Evolutionary conservation across 2,888 invertebrate species (phyloP), one percentile per base, ranked within the genome.

Genomic region (Eilema sororculum): DNA sequence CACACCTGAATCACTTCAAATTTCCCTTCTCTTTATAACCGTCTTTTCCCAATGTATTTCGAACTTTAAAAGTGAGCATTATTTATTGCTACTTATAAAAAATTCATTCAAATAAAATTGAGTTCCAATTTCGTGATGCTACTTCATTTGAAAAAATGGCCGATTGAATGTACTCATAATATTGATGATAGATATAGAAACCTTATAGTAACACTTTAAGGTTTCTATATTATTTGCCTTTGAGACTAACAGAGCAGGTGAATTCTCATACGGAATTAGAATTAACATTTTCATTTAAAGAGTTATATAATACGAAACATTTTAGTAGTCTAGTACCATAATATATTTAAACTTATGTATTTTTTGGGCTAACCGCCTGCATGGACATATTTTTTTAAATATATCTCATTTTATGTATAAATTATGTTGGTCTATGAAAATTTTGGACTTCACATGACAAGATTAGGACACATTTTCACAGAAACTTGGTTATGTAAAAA

Each of bases 401-500:
- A 13, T 58, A 13, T 33, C n/a, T n/a, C 33, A 30, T 10, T 33
- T 61, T 37, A 12, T 61, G n/a, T 22, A 61, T 22, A 56, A 22
- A 30, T 64, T 28, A 25, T 41, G 33, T 57, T 56, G 24, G 56
- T 12, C 33, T 56, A 33, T 22, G 12, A 62, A 56, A 24, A 56
- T 62, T 62, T 62, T 33, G 62, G 28, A 67, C 60, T 46, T 28
- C 46, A 22, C n/a, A 28, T 59, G 60, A 33, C 46, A 57, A 24
- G 22, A 33, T 52, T 67, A 13, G 67, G 52, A 69, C 68, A 69
- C 63, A 64, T 22, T 60, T 24, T 60, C 58, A 52, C 60, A 56
- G 37, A 69, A 61, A 69, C 5, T 61, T 69, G 16, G 59, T 52
- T 22, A 16, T 65, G 6, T 56, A 28, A 68, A 57, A 63, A n/a